Base-by-base conservation (phyloP, 2,113 vertebrate species). In the Boulengeromyrus knoepffleri region DNA sequence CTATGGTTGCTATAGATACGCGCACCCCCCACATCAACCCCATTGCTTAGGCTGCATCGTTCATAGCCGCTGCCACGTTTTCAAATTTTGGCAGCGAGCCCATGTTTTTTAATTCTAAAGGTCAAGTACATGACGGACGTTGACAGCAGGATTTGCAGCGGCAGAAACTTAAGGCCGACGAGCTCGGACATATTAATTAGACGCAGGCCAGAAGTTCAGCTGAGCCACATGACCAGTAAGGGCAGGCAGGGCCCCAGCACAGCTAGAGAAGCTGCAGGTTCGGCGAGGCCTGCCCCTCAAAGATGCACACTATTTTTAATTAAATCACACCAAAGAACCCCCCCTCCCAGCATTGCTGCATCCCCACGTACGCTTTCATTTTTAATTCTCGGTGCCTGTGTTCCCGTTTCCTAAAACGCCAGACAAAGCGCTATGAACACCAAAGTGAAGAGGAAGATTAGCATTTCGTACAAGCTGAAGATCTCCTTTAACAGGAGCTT, bases 401-500 rank as follows among this genome's bases (percentile, higher is more conserved):
- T 86, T 86, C 31, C 84, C 84, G 5, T 86, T 10, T 86, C 45
- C 47, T 86, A 49, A 86, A 47, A 86, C 4, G 24, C 2, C 46
- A 86, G n/a, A 50, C 84, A 31, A 50, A 86, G 47, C 19, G 13
- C 2, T 13, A 31, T 50, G 84, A 47, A 86, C 46, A 50, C 84
- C 24, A 15, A n/a, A 15, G 84, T 13, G 84, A 15, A 49, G 21
- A n/a, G 45, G 46, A n/a, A 49, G 84, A 86, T 86, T 49, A 49
- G 84, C 46, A 15, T 49, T 86, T 49, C 24, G 3, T 86, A 86
- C 49, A 50, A 49, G 84, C 84, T 86, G 24, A 49, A 27, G 84
- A 86, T 86, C 84, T 86, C 47, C 21, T 49, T 31, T 42, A 86
- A 85, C 10, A n/a, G 83, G 83, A 85, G 83, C 83, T n/a, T n/a